Evolutionary conservation across 2,797 vertebrate genomes (phyloP).

Genomic region (Petrocephalus schoutedeni): DNA sequence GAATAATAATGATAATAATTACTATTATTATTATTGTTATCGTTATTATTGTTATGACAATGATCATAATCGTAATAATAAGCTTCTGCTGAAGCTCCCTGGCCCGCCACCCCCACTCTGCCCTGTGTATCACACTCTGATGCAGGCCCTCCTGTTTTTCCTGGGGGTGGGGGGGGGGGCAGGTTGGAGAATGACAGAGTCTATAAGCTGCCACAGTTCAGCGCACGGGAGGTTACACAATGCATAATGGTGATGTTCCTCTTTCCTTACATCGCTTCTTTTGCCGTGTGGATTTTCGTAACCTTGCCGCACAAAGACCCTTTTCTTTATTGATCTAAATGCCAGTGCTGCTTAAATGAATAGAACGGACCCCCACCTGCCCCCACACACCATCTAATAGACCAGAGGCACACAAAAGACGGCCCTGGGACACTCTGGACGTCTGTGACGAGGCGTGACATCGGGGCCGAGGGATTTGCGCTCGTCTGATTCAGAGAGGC

Average conservation of each 20-base stretch:
- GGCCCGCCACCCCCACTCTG: background rate
- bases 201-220: background rate
- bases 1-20: background rate
- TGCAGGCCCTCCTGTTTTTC: background rate
- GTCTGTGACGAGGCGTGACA: constrained; percentile 24
- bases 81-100: background rate
- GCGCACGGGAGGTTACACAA: background rate
- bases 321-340: constrained; percentile 29
- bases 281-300: constrained; percentile 24
- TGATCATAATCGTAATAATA: background rate
- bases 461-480: constrained; percentile 21
- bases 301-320: constrained; percentile 19
- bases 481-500: constrained; percentile 20
- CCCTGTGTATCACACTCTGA: background rate
- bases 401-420: constrained; percentile 24
- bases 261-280: background rate
- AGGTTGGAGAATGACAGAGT: background rate
- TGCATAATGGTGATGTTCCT: background rate
- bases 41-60: background rate
- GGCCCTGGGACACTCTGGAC: constrained; percentile 23
- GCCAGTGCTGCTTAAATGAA: constrained; percentile 21
- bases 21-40: background rate
- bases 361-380: constrained; percentile 16
- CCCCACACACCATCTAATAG: background rate
- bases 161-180: background rate